Evolutionary conservation across 2,113 vertebrate species (phyloP).

Genomic region (Sapayoa aenigma): DNA sequence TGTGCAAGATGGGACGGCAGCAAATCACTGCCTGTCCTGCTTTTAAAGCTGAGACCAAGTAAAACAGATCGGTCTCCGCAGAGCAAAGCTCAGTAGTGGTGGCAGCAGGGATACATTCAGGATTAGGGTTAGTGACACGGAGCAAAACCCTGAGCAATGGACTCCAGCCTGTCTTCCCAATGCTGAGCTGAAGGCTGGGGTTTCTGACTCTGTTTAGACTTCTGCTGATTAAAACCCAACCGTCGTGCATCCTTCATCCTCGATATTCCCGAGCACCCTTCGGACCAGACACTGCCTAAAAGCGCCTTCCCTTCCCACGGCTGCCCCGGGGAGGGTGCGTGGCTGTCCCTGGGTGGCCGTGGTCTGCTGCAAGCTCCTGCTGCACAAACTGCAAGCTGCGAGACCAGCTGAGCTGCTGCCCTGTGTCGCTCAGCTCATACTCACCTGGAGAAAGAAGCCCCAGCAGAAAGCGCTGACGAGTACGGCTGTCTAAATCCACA

Average conservation of each 20-base stretch:
- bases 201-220: not conserved
- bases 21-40: not conserved
- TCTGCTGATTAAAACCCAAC: not conserved
- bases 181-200: not conserved
- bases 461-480: constrained; percentile 85
- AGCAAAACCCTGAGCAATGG: not conserved
- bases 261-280: not conserved
- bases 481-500: constrained; percentile 98
- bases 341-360: not conserved
- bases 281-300: not conserved
- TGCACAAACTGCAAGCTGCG: constrained; percentile 68
- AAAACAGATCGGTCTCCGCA: not conserved
- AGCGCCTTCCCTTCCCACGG: not conserved
- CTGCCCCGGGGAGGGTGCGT: not conserved
- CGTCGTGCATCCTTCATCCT: not conserved
- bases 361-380: constrained; percentile 67
- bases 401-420: constrained; percentile 61
- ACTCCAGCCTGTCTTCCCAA: not conserved
- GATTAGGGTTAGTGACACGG: not conserved
- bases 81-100: not conserved
- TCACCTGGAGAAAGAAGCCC: constrained; percentile 96
- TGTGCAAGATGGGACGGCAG: not conserved
- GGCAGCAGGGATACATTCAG: not conserved
- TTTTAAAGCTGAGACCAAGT: not conserved
- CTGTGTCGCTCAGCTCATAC: constrained; percentile 72